Evolutionary conservation across 2,888 invertebrate species (phyloP), one percentile per base, ranked within the genome.

Genomic region (Hemaris fuciformis): DNA sequence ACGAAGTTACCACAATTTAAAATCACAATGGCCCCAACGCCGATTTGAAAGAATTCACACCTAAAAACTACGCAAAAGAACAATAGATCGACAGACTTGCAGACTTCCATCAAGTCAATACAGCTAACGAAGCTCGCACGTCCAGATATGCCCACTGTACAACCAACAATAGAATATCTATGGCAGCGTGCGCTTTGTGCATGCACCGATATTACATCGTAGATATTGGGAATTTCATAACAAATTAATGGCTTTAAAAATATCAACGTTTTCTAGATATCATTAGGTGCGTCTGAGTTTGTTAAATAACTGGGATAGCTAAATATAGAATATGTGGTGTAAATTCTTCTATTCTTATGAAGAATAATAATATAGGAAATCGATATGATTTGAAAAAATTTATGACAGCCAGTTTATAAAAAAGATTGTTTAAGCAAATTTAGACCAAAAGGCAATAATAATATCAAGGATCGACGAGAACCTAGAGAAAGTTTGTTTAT

Each of bases 121-220:
- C 41, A 38, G 18, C 45, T 48, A 59, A 48, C 53, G 5, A 43
- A 43, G 23, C 15, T 58, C 4, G 15, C 42, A 42, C 62, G 63
- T 65, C 61, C 63, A 71, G 65, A 67, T 69, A 71, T 41, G 64
- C 46, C 70, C 64, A 67, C 74, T 74, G 72, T 74, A 53, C 10
- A 62, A 22, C 43, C 57, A 53, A 13, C 62, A 64, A 71, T 74
- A 67, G 67, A 70, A 72, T 70, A 68, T 72, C 72, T 66, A 70
- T 70, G 67, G 64, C 62, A 61, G n/a, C 62, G 62, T 48, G 46
- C 58, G 34, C 45, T 61, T 31, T 53, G 53, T 31, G 53, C 1
- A 31, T 20, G 18, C 2, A 3, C 31, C 18, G 53, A 53, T 53
- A 31, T 53, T 53, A 18, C 27, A 53, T 53, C 38, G 38, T 13